Conservation (phyloP, 2,113 vertebrate genomes). For the Zeus faber region DNA sequence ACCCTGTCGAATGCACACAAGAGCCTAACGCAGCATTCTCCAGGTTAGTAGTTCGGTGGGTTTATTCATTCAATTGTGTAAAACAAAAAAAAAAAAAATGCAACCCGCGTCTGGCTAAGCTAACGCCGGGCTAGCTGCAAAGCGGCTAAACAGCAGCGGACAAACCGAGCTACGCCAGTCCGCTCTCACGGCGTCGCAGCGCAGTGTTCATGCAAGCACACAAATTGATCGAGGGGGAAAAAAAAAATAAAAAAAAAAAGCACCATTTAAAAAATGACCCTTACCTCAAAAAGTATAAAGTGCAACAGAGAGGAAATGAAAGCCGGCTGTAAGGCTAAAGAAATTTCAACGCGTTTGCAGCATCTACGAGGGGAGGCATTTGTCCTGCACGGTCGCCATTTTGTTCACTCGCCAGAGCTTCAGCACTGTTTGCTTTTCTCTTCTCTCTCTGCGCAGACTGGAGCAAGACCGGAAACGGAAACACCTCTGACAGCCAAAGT, state of each 20-base stretch:
- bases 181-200: constrained; percentile 16
- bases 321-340: constrained; percentile 78
- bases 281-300: constrained; percentile 91
- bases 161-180: constrained; percentile 26
- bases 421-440: constrained; percentile 65
- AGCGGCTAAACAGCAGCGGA: constrained; percentile 55
- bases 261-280: too few relatives aligned
- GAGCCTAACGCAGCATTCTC: too few relatives aligned
- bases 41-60: too few relatives aligned
- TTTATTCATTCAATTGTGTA: too few relatives aligned
- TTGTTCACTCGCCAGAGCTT: constrained; percentile 64
- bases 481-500: too few relatives aligned
- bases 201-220: not conserved
- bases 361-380: constrained; percentile 80
- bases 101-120: too few relatives aligned
- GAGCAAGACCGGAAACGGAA: too few relatives aligned
- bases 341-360: constrained; percentile 78
- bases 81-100: too few relatives aligned
- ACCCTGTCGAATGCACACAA: too few relatives aligned
- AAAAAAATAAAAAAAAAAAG: not conserved
- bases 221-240: too few relatives aligned
- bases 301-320: constrained; percentile 82
- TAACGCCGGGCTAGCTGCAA: constrained; percentile 9
- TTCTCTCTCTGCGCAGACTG: constrained; percentile 39
- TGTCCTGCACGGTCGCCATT: constrained; percentile 86